Conservation (phyloP, 1,140 invertebrate species). For the Panulirus ornatus region DNA sequence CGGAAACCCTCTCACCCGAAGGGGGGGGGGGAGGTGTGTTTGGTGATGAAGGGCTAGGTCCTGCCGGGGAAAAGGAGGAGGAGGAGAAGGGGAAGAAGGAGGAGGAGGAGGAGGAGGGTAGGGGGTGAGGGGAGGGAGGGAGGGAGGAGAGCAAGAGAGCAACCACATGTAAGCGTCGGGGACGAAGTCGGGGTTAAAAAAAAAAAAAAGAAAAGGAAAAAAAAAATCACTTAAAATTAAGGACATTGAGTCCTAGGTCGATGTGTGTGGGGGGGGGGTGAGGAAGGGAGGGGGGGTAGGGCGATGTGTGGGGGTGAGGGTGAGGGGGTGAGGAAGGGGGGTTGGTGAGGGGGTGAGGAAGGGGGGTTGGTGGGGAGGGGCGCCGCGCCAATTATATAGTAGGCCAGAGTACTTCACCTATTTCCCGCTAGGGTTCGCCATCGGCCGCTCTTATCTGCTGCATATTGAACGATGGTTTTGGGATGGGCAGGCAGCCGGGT, state of each 20-base stretch:
- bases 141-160: constrained; percentile 16
- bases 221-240: constrained; percentile 40
- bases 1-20: background rate
- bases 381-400: constrained; percentile 34
- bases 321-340: background rate
- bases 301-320: background rate
- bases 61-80: background rate
- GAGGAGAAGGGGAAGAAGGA: background rate
- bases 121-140: background rate
- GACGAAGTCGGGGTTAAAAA: constrained; percentile 14
- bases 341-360: background rate
- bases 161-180: background rate
- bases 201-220: background rate
- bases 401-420: background rate
- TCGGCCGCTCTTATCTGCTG: constrained; percentile 5
- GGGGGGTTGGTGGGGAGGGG: too few relatives aligned
- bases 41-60: background rate
- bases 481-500: background rate
- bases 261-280: background rate
- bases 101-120: background rate
- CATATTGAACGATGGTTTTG: constrained; percentile 50
- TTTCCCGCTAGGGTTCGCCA: constrained; percentile 11
- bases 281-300: background rate
- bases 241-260: constrained; percentile 47
- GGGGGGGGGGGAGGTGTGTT: background rate